phyloP scores from a whole-genome alignment of 2,797 vertebrate species.

The Gallinago solitaria region DNA sequence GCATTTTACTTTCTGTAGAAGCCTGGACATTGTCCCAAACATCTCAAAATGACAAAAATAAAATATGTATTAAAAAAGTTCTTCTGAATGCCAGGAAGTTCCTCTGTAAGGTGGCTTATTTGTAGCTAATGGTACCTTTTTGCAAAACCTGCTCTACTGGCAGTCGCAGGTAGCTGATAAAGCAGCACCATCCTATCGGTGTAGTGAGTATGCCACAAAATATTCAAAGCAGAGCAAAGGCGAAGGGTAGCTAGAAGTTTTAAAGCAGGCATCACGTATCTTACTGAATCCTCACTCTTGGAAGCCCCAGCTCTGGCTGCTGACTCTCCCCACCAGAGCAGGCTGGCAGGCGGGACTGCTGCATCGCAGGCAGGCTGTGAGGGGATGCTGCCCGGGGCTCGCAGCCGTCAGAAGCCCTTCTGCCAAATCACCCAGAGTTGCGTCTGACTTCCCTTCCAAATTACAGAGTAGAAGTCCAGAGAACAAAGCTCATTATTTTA shows the following conservation, averaged over 20 bases:
- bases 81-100: neutral
- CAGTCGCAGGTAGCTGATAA: neutral
- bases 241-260: neutral
- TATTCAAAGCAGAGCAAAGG: neutral
- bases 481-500: neutral
- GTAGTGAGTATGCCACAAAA: neutral
- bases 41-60: too few species aligned
- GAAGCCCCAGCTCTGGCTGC: neutral
- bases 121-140: neutral
- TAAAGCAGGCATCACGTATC: neutral
- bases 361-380: accelerated
- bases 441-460: neutral
- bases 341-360: neutral
- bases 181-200: neutral
- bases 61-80: too few species aligned
- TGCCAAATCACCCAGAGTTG: neutral
- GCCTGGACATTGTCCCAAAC: neutral
- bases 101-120: neutral
- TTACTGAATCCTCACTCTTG: neutral
- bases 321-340: neutral
- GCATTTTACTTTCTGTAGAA: neutral
- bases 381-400: accelerated
- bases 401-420: neutral
- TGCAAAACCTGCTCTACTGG: neutral
- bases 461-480: neutral